Base-by-base conservation (phyloP, 2,797 vertebrate species). In the Squalus acanthias region DNA sequence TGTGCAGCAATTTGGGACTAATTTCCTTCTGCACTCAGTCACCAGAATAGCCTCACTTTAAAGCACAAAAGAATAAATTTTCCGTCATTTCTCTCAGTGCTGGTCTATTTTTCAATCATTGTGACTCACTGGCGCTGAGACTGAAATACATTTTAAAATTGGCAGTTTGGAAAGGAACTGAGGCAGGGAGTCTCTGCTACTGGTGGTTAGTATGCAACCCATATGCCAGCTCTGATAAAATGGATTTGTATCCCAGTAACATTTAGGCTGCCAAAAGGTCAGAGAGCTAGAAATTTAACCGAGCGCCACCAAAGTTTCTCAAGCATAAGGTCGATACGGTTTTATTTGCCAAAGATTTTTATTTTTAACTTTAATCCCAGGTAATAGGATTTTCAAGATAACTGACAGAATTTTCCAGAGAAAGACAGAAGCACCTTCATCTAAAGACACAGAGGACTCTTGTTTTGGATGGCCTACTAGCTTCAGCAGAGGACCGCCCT, bases 21-120 rank as follows among this genome's bases (percentile, higher is more conserved):
- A 67, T 39, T 33, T 39, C 13, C 89, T 39, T 67, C 89, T 92
- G 29, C 63, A 39, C 24, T 39, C 15, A 20, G 26, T 91, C 88
- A 91, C 57, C 29, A 60, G 17, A 65, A 67, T 20, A n/a, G 60
- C 26, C 15, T 67, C 33, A 92, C 33, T 39, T 67, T 67, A 92
- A 92, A 92, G 60, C 63, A 92, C 63, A 67, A 65, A 22, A 20
- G 33, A 65, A 20, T 9, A 8, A 5, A 39, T 89, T 89, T 39
- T 89, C 33, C 39, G 60, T n/a, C 1, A 67, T n/a, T 67, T n/a
- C 60, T 92, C 33, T 65, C 60, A 33, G 33, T n/a, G 57, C 57
- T 17, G 33, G 12, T 92, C 29, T 65, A 92, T 65, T 92, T 92
- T 92, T 92, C 60, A 92, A 65, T 92, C 89, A 92, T n/a, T 82